These are phyloP conservation scores for Channa striata DNA, from an alignment of 2,797 vertebrate genomes.

Conservation along the genomic window DNA sequence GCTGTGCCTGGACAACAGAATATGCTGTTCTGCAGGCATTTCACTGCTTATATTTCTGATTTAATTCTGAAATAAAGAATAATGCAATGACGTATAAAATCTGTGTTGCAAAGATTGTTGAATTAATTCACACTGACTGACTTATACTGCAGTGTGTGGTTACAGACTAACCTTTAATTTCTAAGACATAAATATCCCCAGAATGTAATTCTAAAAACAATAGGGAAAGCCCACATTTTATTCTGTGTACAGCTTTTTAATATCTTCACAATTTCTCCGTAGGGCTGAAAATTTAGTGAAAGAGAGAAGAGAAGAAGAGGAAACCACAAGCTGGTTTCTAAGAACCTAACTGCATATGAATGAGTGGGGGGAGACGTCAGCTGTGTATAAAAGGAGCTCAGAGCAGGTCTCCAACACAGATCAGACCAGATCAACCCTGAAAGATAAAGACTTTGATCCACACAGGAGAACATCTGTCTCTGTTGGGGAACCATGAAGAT, in stretches of 20 bases:
- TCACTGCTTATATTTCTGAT: neutral
- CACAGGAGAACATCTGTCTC: slow-evolving; percentile 14
- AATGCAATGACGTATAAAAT: neutral
- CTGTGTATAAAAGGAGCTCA: slow-evolving; percentile 22
- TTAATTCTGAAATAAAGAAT: neutral
- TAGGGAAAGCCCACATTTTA: neutral
- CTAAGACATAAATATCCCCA: no score
- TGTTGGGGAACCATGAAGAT: slow-evolving; percentile 52
- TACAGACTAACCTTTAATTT: neutral
- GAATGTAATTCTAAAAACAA: neutral
- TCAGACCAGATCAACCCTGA: neutral
- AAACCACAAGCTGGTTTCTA: neutral
- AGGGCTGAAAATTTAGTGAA: neutral
- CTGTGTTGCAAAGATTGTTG: neutral
- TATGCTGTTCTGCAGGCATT: neutral
- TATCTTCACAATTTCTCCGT: neutral
- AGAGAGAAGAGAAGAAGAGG: neutral
- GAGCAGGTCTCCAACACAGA: slow-evolving; percentile 17
- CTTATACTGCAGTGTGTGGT: neutral
- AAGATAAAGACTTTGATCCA: slow-evolving; percentile 1
- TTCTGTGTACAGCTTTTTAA: neutral
- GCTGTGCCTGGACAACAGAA: neutral
- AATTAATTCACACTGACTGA: no score
- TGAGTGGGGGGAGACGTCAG: rapidly evolving
- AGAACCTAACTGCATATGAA: neutral